A percentile compares a stretch with the other conserved stretches of the same genome.
These are phyloP conservation scores for Genyomyrus donnyi DNA, from an alignment of 2,113 vertebrate species.

Conservation along the genomic window DNA sequence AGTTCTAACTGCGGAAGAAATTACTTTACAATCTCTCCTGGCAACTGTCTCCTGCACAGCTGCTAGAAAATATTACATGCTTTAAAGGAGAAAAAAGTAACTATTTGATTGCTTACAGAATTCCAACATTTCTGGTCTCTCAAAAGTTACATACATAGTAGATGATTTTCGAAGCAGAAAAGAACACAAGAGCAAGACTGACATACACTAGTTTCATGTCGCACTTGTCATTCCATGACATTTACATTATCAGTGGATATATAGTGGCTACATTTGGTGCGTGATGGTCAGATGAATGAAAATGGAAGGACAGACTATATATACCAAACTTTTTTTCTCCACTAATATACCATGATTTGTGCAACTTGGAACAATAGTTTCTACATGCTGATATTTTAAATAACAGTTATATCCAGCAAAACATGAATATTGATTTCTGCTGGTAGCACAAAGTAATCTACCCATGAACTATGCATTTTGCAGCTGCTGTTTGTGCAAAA, in stretches of 20 bases:
- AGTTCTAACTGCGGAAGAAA: slow-evolving; percentile 38
- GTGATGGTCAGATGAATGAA: background rate
- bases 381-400: background rate
- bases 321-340: background rate
- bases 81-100: slow-evolving; percentile 19
- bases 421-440: background rate
- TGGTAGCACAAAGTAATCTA: background rate
- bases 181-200: background rate
- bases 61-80: slow-evolving; percentile 33
- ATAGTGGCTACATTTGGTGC: background rate
- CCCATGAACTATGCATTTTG: background rate
- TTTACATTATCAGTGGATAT: background rate
- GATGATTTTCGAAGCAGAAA: background rate
- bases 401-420: background rate
- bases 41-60: slow-evolving; percentile 33
- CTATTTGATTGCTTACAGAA: slow-evolving; percentile 26
- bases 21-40: slow-evolving; percentile 35
- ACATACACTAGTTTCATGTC: background rate
- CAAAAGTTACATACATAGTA: background rate
- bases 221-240: background rate
- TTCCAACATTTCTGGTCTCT: background rate
- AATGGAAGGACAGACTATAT: background rate
- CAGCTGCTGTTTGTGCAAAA: background rate
- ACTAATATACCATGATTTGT: background rate
- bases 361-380: background rate